Evolutionary conservation across 2,113 vertebrate genomes (phyloP).

Genomic region (Scomber scombrus): DNA sequence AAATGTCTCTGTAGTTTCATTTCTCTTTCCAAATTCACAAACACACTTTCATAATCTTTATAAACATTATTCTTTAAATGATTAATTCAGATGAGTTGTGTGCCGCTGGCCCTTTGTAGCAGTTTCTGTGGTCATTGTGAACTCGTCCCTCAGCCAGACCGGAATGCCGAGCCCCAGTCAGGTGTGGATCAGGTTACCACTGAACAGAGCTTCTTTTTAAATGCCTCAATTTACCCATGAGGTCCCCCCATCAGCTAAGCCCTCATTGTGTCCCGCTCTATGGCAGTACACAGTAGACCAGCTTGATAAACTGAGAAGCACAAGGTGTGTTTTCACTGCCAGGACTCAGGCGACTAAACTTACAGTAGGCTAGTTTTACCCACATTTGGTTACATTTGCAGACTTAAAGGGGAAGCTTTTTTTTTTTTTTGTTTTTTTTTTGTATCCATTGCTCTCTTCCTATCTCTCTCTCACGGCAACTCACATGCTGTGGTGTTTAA

Average conservation of each 20-base stretch:
- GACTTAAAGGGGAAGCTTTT: neutral
- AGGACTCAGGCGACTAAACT: neutral
- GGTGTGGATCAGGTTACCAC: slow-evolving; percentile 85
- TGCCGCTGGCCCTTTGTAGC: slow-evolving; percentile 39
- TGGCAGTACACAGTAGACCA: slow-evolving; percentile 53
- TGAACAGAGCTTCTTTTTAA: slow-evolving; percentile 88
- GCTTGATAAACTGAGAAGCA: slow-evolving; percentile 54
- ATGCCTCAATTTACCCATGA: slow-evolving; percentile 82
- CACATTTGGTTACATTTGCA: slow-evolving; percentile 9
- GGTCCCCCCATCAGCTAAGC: slow-evolving; percentile 76
- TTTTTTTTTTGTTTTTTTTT: neutral
- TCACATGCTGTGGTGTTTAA: slow-evolving; percentile 40
- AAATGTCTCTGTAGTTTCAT: slow-evolving; percentile 20
- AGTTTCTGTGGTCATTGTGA: slow-evolving; percentile 73
- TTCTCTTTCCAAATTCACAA: neutral
- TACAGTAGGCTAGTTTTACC: too few species aligned
- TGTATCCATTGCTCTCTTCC: neutral
- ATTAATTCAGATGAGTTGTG: slow-evolving; percentile 6
- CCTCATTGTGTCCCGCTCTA: slow-evolving; percentile 78
- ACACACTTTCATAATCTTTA: neutral
- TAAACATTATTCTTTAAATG: neutral
- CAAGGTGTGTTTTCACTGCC: slow-evolving; percentile 60
- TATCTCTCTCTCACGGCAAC: neutral
- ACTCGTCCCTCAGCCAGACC: slow-evolving; percentile 69
- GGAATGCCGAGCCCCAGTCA: slow-evolving; percentile 82